A percentile compares a stretch with the other conserved stretches of the same genome.
Evolutionary conservation across 2,797 vertebrate species (phyloP).

Genomic region (Muraenolepis orangiensis): DNA sequence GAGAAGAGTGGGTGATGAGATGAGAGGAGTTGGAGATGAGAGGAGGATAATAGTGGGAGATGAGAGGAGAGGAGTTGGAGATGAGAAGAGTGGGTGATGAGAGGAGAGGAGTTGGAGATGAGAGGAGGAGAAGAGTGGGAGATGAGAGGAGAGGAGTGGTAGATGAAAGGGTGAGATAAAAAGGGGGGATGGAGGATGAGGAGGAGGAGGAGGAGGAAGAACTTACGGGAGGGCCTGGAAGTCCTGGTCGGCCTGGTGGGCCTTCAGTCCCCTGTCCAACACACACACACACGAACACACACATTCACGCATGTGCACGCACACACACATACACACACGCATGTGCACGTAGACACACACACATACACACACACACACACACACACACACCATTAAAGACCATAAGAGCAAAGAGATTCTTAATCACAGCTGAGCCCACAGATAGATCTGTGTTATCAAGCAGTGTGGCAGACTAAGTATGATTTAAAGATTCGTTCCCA

Average conservation of each 20-base stretch:
- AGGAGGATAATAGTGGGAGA: too few relatives aligned
- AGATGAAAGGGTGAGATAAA: neutral
- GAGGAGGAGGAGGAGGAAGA: constrained; percentile 5
- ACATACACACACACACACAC: constrained; percentile 41
- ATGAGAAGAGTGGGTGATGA: too few relatives aligned
- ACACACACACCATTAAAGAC: constrained; percentile 47
- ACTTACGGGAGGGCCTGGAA: constrained; percentile 93
- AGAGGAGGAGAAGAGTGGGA: neutral
- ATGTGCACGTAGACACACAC: neutral
- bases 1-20: too few relatives aligned
- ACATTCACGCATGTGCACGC: too few relatives aligned
- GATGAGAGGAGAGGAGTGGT: neutral
- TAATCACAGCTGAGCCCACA: constrained; percentile 29
- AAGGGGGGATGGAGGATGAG: neutral
- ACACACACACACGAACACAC: constrained; percentile 32
- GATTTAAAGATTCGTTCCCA: constrained; percentile 17
- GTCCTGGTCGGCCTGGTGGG: constrained; percentile 83
- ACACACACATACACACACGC: too few relatives aligned
- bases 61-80: too few relatives aligned
- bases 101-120: too few relatives aligned
- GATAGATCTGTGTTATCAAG: constrained; percentile 22
- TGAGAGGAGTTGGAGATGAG: too few relatives aligned
- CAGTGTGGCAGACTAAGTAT: constrained; percentile 13
- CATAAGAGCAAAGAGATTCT: constrained; percentile 21
- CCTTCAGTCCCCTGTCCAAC: constrained; percentile 86